Conservation (phyloP, 1,140 invertebrate species). For the Pinna nobilis region DNA sequence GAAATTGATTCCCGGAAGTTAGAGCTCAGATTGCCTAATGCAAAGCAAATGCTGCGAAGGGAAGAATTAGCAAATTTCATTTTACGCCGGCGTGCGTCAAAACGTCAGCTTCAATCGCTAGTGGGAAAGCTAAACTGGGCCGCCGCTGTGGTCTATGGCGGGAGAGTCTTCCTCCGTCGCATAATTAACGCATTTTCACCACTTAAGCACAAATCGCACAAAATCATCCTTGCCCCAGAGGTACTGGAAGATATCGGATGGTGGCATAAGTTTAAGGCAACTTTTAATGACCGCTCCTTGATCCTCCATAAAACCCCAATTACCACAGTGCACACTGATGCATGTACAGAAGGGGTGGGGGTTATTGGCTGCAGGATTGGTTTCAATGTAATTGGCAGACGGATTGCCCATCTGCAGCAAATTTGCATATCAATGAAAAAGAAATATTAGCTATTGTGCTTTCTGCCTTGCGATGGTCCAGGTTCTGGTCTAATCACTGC, state of each 20-base stretch:
- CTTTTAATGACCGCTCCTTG: slow-evolving; percentile 11
- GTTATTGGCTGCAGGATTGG: slow-evolving; percentile 1
- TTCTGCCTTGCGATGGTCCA: slow-evolving; percentile 2
- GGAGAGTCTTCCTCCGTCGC: not conserved
- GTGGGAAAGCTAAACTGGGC: slow-evolving; percentile 19
- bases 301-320: slow-evolving; percentile 6
- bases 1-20: slow-evolving; percentile 15
- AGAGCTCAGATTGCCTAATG: not conserved
- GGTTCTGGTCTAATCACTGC: slow-evolving; percentile 3
- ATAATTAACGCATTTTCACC: not conserved
- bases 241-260: slow-evolving; percentile 26
- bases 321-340: slow-evolving; percentile 9
- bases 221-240: too few relatives aligned
- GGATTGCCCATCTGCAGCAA: not conserved
- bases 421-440: slow-evolving; percentile 6
- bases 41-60: not conserved
- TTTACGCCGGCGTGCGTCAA: not conserved
- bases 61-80: not conserved
- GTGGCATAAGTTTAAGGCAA: slow-evolving; percentile 32
- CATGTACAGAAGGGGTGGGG: not conserved
- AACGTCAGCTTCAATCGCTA: slow-evolving; percentile 24
- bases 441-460: slow-evolving; percentile 8
- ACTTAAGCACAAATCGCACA: not conserved
- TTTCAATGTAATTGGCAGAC: slow-evolving; percentile 11
- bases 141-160: slow-evolving; percentile 9